Base-by-base conservation (phyloP, 2,888 invertebrate genomes). In the Mactromeris polynyma region DNA sequence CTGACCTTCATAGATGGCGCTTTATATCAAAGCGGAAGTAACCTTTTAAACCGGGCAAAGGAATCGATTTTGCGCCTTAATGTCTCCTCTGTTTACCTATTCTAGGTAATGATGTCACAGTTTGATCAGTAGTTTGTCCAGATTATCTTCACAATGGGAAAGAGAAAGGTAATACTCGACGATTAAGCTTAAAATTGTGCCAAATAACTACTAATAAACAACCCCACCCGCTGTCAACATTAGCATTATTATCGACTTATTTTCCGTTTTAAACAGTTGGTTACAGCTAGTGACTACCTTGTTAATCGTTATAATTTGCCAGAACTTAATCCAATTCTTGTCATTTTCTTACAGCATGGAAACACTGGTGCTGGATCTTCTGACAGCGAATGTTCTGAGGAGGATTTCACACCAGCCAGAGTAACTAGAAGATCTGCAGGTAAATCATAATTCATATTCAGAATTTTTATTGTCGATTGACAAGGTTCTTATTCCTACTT, bases 331-430 rank as follows among this genome's bases (percentile, higher is more conserved):
- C 6, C 14, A 26, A 77, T 31, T 26, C 1, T 77, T 36, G 33
- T 26, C 14, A 33, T 26, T 40, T 11, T 79, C 31, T 83, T 73
- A 69, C 78, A 88, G 88, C 85, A 64, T 58, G 85, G 64, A 21
- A 79, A 26, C n/a, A 78, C 21, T 38, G 54, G 78, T 42, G 86
- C 89, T 17, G 86, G 83, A n/a, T 87, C 89, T 26, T 92, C 92
- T 54, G 93, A 93, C 33, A 93, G 93, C 89, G 92, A 93, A 31
- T 90, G 58, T n/a, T 89, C 87, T n/a, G 90, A 92, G 21, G 92
- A 87, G 38, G 93, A 91, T 36, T 51, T 89, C 11, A 84, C 84
- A 36, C 85, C 90, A n/a, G 81, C 86, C 38, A 77, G 93, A 78
- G 86, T 93, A 7, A 93, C 93, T 14, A 78, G 93, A 77, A 85